These are phyloP conservation scores for Hirudo medicinalis DNA, from an alignment of 1,140 invertebrate genomes.

Conservation along the genomic window DNA sequence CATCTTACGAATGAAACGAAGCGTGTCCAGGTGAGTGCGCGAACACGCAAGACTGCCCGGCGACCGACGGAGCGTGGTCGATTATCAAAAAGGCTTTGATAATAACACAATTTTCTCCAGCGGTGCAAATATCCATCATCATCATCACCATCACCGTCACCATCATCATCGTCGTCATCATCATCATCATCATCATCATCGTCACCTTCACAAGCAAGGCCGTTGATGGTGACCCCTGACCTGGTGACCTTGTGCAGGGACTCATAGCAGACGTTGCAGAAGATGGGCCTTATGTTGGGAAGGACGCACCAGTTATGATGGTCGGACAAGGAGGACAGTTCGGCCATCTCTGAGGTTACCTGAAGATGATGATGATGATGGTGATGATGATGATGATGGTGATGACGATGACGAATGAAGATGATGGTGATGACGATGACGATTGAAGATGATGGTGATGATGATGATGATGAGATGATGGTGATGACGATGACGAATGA, in stretches of 20 bases:
- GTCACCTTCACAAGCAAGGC: conserved; percentile 71
- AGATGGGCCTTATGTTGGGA: conserved; percentile 81
- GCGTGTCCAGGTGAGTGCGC: too few relatives aligned
- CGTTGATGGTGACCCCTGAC: conserved; percentile 73
- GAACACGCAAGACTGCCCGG: background rate
- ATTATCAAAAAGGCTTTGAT: too few relatives aligned
- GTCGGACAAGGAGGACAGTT: conserved; percentile 51
- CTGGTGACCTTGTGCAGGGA: conserved; percentile 69
- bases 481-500: too few relatives aligned
- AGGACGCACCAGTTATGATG: conserved; percentile 85
- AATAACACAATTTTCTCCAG: too few relatives aligned
- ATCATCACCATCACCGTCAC: too few relatives aligned
- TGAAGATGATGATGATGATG: conserved; percentile 14
- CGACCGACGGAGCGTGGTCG: background rate
- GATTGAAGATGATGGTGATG: too few relatives aligned
- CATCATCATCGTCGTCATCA: too few relatives aligned
- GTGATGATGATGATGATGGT: background rate
- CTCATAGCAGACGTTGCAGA: conserved; percentile 88
- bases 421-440: conserved; percentile 5
- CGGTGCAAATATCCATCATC: too few relatives aligned
- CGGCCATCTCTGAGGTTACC: conserved; percentile 29
- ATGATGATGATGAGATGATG: too few relatives aligned
- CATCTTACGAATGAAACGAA: too few relatives aligned
- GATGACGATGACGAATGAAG: too few relatives aligned
- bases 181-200: too few relatives aligned